Base-by-base conservation (phyloP, 2,113 vertebrate genomes). In the Acanthochromis polyacanthus region DNA sequence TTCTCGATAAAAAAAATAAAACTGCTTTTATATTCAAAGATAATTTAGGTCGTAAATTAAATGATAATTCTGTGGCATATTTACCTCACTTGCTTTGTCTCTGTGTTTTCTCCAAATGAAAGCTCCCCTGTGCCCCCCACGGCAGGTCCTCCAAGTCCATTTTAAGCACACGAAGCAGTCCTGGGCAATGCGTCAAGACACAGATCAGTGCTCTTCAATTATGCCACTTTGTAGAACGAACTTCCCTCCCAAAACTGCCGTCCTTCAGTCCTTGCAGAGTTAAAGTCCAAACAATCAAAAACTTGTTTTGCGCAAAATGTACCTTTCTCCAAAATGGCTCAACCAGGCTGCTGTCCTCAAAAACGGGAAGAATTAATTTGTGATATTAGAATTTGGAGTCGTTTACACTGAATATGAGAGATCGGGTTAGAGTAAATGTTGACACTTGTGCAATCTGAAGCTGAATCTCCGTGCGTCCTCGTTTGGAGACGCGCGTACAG, bases 121-220 rank as follows among this genome's bases (percentile, higher is more conserved):
- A 73, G 80, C 86, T 88, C 73, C 80, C 83, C 79, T 72, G 86
- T 70, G 81, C 88, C 87, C 78, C 85, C 88, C 89, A 80, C 78
- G 67, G 63, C 68, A 85, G 63, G 11, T 83, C 87, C 58, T 74
- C 82, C 75, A 89, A 89, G 84, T 92, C 89, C 93, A 93, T 94
- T 82, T 82, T 90, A 83, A 71, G 63, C 75, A 25, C 59, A 73
- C 64, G 78, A 71, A 76, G 43, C 80, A 77, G 78, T 84, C 48
- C 81, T 17, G 64, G 58, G 50, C 68, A 56, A 59, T 66, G 88
- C 78, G 88, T 89, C 83, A 81, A 74, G 78, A 84, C 90, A 75
- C 78, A 48, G 73, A 82, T 83, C 77, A 73, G 40, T 55, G 62
- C 17, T 55, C 75, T 81, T 87, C 52, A 75, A 70, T 76, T 73